These are phyloP conservation scores for Chirona hameri DNA, from an alignment of 2,888 invertebrate genomes.

Conservation along the genomic window DNA sequence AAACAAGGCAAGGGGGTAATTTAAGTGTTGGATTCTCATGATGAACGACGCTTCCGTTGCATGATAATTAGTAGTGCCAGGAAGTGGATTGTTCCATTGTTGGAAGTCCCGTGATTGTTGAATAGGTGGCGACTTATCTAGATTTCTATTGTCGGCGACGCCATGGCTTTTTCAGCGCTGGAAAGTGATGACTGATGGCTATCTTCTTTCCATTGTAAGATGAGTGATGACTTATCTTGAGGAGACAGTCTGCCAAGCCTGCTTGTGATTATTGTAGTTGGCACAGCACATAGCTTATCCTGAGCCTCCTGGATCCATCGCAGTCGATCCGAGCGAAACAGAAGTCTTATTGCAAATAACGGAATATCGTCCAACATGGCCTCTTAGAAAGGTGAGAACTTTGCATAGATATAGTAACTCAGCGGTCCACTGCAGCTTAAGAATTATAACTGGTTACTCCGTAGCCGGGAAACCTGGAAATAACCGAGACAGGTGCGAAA, in stretches of 20 bases:
- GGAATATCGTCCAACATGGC: no score
- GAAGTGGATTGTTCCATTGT: background rate
- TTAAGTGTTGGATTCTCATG: background rate
- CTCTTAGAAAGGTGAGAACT: no score
- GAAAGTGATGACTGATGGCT: background rate
- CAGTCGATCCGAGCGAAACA: no score
- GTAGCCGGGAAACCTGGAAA: no score
- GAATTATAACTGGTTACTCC: no score
- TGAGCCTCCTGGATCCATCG: no score
- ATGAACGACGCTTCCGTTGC: background rate
- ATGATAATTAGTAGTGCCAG: background rate
- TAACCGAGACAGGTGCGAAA: no score
- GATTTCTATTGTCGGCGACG: background rate
- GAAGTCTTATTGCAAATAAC: no score
- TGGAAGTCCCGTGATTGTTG: background rate
- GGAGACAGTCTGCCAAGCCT: background rate
- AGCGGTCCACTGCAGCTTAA: no score
- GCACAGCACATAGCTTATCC: no score
- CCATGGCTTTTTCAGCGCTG: background rate
- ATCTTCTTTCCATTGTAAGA: background rate
- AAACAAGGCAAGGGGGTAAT: background rate
- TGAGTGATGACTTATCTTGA: background rate
- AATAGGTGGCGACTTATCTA: background rate
- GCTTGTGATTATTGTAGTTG: no score
- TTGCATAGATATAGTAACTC: no score